Evolutionary conservation across 2,797 vertebrate genomes (phyloP), one percentile per base, ranked within the genome.

Genomic region (Coracias cyanogaster): DNA sequence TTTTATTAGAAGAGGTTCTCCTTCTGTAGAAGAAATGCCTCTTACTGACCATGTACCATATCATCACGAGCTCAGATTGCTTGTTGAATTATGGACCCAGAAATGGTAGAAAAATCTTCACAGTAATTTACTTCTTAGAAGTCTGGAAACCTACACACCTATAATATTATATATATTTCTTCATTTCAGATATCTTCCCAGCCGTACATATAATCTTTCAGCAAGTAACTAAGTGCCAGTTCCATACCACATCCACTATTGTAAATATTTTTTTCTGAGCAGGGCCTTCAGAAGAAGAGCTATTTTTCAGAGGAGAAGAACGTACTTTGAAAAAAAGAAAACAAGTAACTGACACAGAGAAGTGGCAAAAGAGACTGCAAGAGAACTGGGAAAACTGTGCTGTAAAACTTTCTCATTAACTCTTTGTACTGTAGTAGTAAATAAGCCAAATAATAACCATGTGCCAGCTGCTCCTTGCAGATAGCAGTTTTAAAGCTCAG

Each of bases 331-430:
- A 52, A 86, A 92, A 84, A 89, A 98, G 97, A 91, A 98, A 96
- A 97, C 97, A 87, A 94, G 91, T 94, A 55, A 97, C 96, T 49
- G 98, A 98, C 83, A 97, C 97, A 83, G 98, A 98, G 89, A 98
- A 97, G 91, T 98, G 99, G 99, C 98, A 99, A 92, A 98, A 98
- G 71, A 98, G 98, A 90, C 97, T 99, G 57, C 98, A 99, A 79
- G 99, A 99, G 97, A 99, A 99, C 90, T 99, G 99, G 99, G 99
- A 99, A 96, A 99, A 99, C 94, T 99, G 98, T 97, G 92, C 96
- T 98, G 99, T 99, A 97, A 98, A 70, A 70, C 70, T 79, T 64
- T 43, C 65, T 95, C 60, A 29, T 94, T 95, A 77, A 79, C 49
- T 15, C 58, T 95, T 94, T 81, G 33, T 39, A 8, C 25, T 82